phyloP scores from a whole-genome alignment of 35 echinoderm and acorn worm genomes.

The Ptychodera flava region DNA sequence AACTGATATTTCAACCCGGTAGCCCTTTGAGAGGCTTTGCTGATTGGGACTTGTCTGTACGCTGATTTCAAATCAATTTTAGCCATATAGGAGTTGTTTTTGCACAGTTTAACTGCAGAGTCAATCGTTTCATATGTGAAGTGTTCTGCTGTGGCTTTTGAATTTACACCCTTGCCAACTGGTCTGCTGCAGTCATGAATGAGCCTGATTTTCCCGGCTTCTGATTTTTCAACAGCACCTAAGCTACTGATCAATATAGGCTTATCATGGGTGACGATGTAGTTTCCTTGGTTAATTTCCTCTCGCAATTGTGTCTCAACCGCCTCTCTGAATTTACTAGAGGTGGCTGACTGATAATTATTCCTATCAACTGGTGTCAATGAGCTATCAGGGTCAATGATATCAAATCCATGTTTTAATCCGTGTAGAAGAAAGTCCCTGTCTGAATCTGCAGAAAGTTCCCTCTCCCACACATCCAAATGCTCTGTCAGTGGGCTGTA shows the following conservation, averaged over 20 bases:
- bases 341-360: neutral
- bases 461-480: neutral
- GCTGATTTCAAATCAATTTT: neutral
- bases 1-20: neutral
- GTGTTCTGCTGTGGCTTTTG: neutral
- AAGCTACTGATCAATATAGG: neutral
- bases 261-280: neutral
- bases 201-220: neutral
- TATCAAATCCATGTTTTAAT: neutral
- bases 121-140: neutral
- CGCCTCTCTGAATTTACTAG: neutral
- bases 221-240: neutral
- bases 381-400: neutral
- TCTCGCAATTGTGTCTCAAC: neutral
- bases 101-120: neutral
- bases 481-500: neutral
- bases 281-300: neutral
- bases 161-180: neutral
- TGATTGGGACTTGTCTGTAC: neutral
- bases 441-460: neutral
- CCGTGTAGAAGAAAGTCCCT: neutral
- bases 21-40: neutral
- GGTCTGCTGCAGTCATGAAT: neutral
- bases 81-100: neutral
- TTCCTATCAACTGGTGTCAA: neutral